phyloP scores from a whole-genome alignment of 2,888 invertebrate species.

The Mechanitis mazaeus region DNA sequence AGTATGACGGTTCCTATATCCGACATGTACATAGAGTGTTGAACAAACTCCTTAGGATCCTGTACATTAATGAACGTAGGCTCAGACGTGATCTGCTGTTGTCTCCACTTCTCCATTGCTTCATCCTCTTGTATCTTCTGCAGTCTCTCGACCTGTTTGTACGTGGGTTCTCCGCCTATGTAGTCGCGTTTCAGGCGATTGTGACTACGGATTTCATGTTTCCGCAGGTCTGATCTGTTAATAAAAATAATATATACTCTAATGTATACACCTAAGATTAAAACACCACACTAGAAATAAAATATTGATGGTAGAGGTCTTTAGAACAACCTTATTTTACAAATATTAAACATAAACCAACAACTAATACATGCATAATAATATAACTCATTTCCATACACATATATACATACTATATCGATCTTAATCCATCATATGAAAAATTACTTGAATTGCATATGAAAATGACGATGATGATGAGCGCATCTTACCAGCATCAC shows the following conservation, averaged over 20 bases:
- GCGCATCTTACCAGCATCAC: no score
- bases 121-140: conserved; percentile 49
- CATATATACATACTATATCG: no score
- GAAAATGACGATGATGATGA: no score
- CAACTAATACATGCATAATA: no score
- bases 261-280: no score
- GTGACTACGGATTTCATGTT: conserved; percentile 67
- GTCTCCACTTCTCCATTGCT: conserved; percentile 40
- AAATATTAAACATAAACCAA: no score
- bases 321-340: no score
- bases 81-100: conserved; percentile 35
- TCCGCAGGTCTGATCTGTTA: conserved; percentile 63
- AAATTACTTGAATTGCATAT: no score
- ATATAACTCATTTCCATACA: no score
- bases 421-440: no score
- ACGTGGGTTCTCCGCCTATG: conserved; percentile 66
- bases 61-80: conserved; percentile 50
- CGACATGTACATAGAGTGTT: conserved; percentile 55
- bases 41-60: conserved; percentile 49
- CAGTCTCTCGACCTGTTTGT: conserved; percentile 63
- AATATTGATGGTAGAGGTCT: no score
- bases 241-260: not conserved
- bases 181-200: conserved; percentile 68
- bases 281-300: no score
- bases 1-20: conserved; percentile 55